Base-by-base conservation (phyloP, 1,140 invertebrate species). In the Pseudomyrmex pallidus region DNA sequence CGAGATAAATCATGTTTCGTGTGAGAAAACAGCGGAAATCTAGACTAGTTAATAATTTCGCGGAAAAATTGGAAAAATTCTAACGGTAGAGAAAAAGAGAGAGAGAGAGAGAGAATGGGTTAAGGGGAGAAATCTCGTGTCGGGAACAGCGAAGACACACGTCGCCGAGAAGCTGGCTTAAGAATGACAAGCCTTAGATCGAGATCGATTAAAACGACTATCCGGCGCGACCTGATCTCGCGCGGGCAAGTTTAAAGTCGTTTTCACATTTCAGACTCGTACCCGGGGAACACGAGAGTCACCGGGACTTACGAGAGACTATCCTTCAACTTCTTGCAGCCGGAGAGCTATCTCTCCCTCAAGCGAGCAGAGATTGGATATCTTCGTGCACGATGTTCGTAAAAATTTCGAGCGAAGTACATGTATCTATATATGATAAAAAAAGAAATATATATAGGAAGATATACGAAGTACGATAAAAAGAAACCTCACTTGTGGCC, bases 51-150 rank as follows among this genome's bases (percentile, higher is more conserved):
- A 35, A 35, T 83, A 88, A 88, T 88, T 77, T 56, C 15, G 52
- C 57, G 50, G 22, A 66, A 15, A 85, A 82, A 87, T 87, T 87
- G 76, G 66, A 87, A 87, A 88, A 85, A 87, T 85, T 87, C 66
- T 20, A 22, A 46, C 5, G 2, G 12, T 1, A 57, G 20, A 44
- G 62, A 12, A 7, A 10, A 17, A 9, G 8, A 15, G 22, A n/a
- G 22, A 35, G 15, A 64, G 22, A n/a, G 5, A 35, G 25, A 7
- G 59, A 35, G 25, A n/a, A n/a, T 12, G 17, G 7, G 62, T 8
- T 35, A 25, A 17, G 17, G 22, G 35, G 35, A 35, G 35, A 35
- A 72, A 80, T 72, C n/a, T 66, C 54, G 22, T 3, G 59, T 77
- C 50, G 66, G 74, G 35, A 22, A 66, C 66, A 54, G 46, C 44